Conservation (phyloP, 1,140 invertebrate species). For the Ephestia elutella region DNA sequence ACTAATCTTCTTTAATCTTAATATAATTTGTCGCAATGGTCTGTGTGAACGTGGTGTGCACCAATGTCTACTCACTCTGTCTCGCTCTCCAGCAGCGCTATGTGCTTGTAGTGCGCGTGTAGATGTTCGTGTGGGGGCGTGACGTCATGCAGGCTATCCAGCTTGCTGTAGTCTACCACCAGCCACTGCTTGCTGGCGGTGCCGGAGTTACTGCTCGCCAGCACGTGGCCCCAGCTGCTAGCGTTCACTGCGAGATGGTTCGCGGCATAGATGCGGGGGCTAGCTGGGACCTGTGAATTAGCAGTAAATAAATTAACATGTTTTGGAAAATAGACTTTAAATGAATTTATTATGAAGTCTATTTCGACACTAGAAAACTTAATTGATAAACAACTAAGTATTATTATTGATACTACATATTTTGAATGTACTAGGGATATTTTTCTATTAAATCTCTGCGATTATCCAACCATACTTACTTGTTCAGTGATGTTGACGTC, state of each 20-base stretch:
- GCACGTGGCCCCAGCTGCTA: constrained; percentile 80
- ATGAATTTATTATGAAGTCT: no score
- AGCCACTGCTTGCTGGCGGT: constrained; percentile 95
- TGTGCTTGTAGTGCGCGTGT: not conserved
- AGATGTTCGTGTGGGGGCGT: not conserved
- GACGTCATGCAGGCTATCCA: constrained; percentile 30
- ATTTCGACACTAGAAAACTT: no score
- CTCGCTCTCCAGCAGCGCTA: not conserved
- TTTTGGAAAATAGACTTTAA: no score
- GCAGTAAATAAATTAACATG: constrained; percentile 5
- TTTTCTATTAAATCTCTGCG: no score
- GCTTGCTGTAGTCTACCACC: constrained; percentile 81
- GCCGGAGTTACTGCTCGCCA: constrained; percentile 83
- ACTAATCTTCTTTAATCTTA: no score
- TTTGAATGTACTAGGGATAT: no score
- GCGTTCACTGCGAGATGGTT: constrained; percentile 86
- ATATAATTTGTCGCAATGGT: no score
- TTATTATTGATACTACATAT: no score
- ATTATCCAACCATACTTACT: constrained; percentile 30
- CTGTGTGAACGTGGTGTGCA: no score
- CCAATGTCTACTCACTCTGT: not conserved
- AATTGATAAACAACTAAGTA: no score
- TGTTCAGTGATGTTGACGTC: constrained; percentile 71
- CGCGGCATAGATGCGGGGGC: constrained; percentile 88
- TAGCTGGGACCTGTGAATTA: constrained; percentile 79